phyloP scores from a whole-genome alignment of 2,113 vertebrate genomes.

The Phalacrocorax aristotelis region DNA sequence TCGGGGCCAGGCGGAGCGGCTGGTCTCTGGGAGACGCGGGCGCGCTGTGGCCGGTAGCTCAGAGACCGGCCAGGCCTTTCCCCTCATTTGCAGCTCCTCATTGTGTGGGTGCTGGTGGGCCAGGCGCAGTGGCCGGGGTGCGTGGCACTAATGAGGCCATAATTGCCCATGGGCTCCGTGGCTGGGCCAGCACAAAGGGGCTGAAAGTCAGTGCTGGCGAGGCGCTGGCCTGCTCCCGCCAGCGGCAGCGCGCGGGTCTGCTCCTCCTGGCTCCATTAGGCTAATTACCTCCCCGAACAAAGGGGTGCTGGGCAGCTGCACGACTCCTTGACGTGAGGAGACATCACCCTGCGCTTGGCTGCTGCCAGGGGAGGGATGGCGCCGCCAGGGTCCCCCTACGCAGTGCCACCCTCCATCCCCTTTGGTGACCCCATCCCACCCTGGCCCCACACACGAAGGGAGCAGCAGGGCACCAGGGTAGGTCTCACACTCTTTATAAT shows the following conservation, averaged over 20 bases:
- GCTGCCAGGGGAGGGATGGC: neutral
- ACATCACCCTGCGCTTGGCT: fast-evolving
- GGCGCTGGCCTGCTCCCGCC: neutral
- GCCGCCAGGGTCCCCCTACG: neutral
- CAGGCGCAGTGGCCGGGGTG: fast-evolving
- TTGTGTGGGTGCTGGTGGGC: slow-evolving; percentile 20
- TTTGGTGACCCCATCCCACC: neutral
- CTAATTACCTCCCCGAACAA: slow-evolving; percentile 41
- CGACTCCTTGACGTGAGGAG: neutral
- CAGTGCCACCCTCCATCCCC: too few species aligned
- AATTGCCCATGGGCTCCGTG: neutral
- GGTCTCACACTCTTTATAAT: neutral
- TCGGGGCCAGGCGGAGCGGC: neutral
- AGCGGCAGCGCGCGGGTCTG: fast-evolving
- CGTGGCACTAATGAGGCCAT: slow-evolving; percentile 37
- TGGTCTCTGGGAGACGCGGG: neutral
- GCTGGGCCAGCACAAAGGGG: slow-evolving; percentile 7
- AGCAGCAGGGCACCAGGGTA: neutral
- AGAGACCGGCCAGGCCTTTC: slow-evolving; percentile 55
- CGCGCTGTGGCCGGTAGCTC: neutral
- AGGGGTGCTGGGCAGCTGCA: neutral
- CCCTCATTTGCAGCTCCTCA: slow-evolving; percentile 46
- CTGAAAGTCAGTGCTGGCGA: neutral
- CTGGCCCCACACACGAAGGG: fast-evolving
- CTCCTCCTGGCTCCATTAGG: slow-evolving; percentile 3